Percentiles rank a stretch among this genome's conserved stretches.
These are phyloP conservation scores for Orchesella cincta DNA, from an alignment of 1,140 invertebrate genomes.

Conservation along the genomic window DNA sequence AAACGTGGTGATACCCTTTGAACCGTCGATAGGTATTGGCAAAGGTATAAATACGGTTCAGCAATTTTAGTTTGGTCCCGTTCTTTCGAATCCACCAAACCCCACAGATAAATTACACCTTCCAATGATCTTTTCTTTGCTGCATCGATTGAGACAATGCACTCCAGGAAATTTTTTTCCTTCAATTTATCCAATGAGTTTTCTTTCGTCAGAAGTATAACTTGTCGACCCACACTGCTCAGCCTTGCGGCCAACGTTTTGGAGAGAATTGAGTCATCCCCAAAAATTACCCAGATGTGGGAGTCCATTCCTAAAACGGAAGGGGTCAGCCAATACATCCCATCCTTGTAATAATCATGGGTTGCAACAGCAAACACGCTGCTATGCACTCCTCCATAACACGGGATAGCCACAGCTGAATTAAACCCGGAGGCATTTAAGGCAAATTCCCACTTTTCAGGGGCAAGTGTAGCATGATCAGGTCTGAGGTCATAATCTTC, in stretches of 20 bases:
- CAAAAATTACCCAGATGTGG: neutral
- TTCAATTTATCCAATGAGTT: neutral
- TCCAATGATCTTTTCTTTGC: neutral
- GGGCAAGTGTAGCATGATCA: neutral
- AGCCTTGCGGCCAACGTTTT: neutral
- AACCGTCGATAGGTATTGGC: neutral
- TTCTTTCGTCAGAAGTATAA: neutral
- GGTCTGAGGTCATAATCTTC: slow-evolving; percentile 30
- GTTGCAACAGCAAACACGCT: neutral
- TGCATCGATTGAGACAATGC: neutral
- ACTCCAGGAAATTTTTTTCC: neutral
- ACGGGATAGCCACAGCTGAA: neutral
- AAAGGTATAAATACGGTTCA: neutral
- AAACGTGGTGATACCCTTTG: neutral
- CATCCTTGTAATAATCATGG: neutral
- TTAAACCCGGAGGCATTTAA: neutral
- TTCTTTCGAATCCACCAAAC: neutral
- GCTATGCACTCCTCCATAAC: neutral
- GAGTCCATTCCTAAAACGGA: neutral
- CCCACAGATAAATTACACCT: slow-evolving; percentile 6
- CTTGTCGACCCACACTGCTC: neutral
- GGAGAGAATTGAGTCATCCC: neutral
- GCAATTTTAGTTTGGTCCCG: neutral
- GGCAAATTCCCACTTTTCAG: neutral
- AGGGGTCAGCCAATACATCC: neutral